Evolutionary conservation across 2,888 invertebrate species (phyloP).

Genomic region (Ethmia dodecea): DNA sequence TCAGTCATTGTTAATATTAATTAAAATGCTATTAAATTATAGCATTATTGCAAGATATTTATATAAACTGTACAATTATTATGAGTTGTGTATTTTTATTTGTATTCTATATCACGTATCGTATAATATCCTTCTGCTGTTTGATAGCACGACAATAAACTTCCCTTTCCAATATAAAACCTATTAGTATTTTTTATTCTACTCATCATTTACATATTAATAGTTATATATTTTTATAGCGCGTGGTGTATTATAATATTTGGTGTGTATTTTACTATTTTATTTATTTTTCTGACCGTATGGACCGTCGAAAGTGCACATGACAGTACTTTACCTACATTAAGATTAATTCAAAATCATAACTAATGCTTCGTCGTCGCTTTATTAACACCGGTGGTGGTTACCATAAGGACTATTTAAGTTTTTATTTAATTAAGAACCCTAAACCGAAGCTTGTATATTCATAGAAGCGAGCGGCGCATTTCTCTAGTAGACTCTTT

Average conservation of each 20-base stretch:
- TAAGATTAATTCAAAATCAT: constrained; percentile 1
- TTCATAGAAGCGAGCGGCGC: constrained; percentile 38
- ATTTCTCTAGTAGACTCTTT: too few species aligned
- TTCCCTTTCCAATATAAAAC: too few species aligned
- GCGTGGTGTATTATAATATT: neutral
- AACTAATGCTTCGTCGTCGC: constrained; percentile 22
- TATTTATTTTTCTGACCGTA: constrained; percentile 31
- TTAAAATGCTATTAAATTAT: too few species aligned
- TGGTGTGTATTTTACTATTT: constrained; percentile 1
- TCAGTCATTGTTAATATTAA: too few species aligned
- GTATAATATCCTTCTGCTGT: constrained; percentile 2
- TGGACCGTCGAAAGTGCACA: constrained; percentile 72
- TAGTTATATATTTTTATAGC: neutral
- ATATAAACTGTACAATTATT: too few species aligned
- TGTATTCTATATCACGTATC: constrained; percentile 1
- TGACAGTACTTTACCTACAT: constrained; percentile 33
- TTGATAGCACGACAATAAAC: constrained; percentile 4
- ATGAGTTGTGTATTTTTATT: neutral
- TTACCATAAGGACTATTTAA: constrained; percentile 15
- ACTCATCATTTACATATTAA: neutral
- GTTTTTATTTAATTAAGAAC: constrained; percentile 25
- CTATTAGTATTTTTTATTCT: too few species aligned
- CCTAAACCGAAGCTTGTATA: constrained; percentile 33
- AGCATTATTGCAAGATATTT: too few species aligned
- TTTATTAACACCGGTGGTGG: constrained; percentile 65